These are phyloP conservation scores for Ammodytes marinus DNA, from an alignment of 2,113 vertebrate species.

Conservation along the genomic window DNA sequence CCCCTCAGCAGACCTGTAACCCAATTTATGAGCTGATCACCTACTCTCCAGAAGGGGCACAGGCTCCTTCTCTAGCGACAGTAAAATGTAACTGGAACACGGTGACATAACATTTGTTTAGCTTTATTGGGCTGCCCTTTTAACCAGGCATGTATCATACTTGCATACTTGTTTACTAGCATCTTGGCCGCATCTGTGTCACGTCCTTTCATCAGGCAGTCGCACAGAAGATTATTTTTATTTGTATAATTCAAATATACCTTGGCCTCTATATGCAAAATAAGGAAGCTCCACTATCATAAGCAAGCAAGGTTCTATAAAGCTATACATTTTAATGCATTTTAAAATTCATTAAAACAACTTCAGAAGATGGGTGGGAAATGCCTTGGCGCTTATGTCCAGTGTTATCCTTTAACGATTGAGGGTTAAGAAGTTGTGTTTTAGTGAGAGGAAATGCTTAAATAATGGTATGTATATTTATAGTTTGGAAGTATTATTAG, in stretches of 20 bases:
- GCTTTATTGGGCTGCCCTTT: slow-evolving; percentile 58
- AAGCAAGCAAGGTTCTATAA: neutral
- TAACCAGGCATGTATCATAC: slow-evolving; percentile 14
- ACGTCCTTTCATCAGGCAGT: neutral
- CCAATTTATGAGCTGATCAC: slow-evolving; percentile 68
- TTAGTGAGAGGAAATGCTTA: slow-evolving; percentile 3
- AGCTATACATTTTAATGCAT: neutral
- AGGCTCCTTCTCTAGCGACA: slow-evolving; percentile 23
- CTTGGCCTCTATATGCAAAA: neutral
- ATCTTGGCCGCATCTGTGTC: slow-evolving; percentile 24
- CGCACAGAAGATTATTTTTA: slow-evolving; percentile 11
- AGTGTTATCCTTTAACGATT: neutral
- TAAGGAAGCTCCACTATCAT: neutral
- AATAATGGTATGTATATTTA: neutral
- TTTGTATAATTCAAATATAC: neutral
- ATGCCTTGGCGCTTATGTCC: slow-evolving; percentile 11
- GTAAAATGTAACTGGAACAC: slow-evolving; percentile 35
- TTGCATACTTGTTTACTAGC: slow-evolving; percentile 29
- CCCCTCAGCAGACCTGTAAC: slow-evolving; percentile 73
- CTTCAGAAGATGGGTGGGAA: neutral
- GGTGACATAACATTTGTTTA: slow-evolving; percentile 49
- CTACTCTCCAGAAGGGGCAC: slow-evolving; percentile 45
- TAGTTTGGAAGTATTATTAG: slow-evolving; percentile 33
- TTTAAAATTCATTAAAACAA: slow-evolving; percentile 7
- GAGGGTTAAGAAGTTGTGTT: neutral